Conservation (phyloP, 2,113 vertebrate genomes). For the Pluvianellus socialis region DNA sequence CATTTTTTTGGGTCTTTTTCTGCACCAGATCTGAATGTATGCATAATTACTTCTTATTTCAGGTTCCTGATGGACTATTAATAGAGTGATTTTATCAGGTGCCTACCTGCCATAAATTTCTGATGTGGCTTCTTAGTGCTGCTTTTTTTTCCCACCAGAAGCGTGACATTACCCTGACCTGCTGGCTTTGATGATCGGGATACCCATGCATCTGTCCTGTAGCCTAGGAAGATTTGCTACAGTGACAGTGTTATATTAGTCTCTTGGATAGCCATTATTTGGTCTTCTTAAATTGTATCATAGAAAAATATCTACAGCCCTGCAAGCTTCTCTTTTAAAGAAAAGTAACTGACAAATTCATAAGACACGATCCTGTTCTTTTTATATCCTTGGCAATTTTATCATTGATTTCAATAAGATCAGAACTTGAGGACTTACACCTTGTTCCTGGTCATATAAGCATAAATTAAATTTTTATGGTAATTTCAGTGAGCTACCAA, state of each 20-base stretch:
- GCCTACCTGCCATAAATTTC: neutral
- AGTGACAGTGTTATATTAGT: neutral
- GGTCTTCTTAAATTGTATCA: neutral
- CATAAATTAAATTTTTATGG: neutral
- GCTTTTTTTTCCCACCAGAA: neutral
- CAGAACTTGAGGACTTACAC: neutral
- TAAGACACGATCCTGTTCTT: neutral
- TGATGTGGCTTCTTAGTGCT: neutral
- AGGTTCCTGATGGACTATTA: neutral
- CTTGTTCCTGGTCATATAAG: neutral
- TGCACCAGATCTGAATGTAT: neutral
- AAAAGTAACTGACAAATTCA: neutral
- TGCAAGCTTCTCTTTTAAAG: neutral
- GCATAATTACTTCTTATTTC: neutral
- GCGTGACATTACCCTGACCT: neutral
- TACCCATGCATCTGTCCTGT: neutral
- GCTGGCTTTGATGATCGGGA: neutral
- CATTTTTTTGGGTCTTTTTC: neutral
- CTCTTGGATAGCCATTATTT: neutral
- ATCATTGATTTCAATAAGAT: neutral
- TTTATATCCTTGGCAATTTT: neutral
- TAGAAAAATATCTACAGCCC: neutral
- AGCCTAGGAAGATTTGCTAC: neutral
- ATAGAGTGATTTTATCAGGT: neutral
- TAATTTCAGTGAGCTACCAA: neutral